Conservation (phyloP, 2,113 vertebrate species). For the Octodon degus region DNA sequence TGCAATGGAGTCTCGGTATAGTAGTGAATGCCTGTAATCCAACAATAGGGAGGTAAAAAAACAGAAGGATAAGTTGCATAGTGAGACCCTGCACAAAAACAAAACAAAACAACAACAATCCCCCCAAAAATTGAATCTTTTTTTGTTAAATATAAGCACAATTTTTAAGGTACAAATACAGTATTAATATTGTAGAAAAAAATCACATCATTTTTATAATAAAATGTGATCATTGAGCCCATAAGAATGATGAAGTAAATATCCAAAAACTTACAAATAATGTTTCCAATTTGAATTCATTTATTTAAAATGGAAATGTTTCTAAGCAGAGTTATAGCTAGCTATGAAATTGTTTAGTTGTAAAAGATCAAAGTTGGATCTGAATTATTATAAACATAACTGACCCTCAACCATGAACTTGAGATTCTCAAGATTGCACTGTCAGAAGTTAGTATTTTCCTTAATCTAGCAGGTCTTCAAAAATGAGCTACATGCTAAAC, state of each 20-base stretch:
- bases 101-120: too few species aligned
- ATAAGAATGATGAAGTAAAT: slow-evolving; percentile 14
- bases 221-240: neutral
- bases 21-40: too few species aligned
- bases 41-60: too few species aligned
- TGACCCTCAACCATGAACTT: slow-evolving; percentile 66
- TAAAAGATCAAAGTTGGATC: slow-evolving; percentile 72
- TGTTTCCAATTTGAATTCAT: slow-evolving; percentile 72
- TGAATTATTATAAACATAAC: slow-evolving; percentile 69
- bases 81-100: too few species aligned
- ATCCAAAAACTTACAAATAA: slow-evolving; percentile 71
- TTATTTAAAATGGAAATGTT: slow-evolving; percentile 77
- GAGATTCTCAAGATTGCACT: slow-evolving; percentile 35
- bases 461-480: neutral
- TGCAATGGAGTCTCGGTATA: too few species aligned
- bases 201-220: neutral
- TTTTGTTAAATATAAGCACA: neutral
- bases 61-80: too few species aligned
- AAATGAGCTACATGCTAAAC: neutral
- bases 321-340: slow-evolving; percentile 63
- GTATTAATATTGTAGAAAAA: neutral
- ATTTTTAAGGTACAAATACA: neutral
- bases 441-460: neutral
- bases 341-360: slow-evolving; percentile 65
- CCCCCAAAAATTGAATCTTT: neutral